Conservation (phyloP, 2,797 vertebrate species). For the Scyliorhinus canicula region DNA sequence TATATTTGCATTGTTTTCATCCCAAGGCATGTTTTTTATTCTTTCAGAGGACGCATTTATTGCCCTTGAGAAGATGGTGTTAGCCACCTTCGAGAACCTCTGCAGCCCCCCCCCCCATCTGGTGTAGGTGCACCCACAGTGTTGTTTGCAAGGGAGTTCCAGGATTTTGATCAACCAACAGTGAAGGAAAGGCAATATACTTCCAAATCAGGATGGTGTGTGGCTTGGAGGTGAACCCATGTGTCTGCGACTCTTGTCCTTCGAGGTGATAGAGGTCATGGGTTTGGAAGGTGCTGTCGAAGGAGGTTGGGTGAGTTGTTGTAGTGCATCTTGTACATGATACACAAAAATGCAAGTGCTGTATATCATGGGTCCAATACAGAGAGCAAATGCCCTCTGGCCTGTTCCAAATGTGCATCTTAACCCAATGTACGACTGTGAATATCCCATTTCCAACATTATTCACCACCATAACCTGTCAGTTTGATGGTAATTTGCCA, state of each 20-base stretch:
- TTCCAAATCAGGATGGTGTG: not conserved
- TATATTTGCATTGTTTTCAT: not conserved
- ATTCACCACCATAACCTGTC: not conserved
- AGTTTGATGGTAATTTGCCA: not conserved
- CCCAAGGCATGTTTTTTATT: too few relatives aligned
- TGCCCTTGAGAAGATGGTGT: not conserved
- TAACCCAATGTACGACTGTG: too few relatives aligned
- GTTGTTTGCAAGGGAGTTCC: not conserved
- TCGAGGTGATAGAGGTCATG: not conserved
- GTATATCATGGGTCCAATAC: not conserved
- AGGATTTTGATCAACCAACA: not conserved
- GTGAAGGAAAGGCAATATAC: not conserved
- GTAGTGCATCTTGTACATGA: not conserved
- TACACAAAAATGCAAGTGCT: not conserved
- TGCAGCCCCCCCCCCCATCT: not conserved
- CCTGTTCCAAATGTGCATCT: not conserved
- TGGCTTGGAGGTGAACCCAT: not conserved
- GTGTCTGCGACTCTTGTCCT: too few relatives aligned
- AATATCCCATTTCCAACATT: not conserved
- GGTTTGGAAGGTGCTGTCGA: not conserved
- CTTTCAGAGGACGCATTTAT: not conserved
- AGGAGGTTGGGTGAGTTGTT: not conserved
- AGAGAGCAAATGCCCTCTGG: not conserved
- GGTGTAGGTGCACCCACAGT: not conserved
- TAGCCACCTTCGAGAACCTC: not conserved